Evolutionary conservation across 2,113 vertebrate species (phyloP).

Genomic region (rabbit (Oryctolagus cuniculus)): mOryCun1.1 NC_091436.1:161532501-161533000

Average conservation of each 20-base stretch:
- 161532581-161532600: not conserved
- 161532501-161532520: not conserved
- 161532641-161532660: not conserved
- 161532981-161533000: not conserved
- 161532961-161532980: constrained; percentile 1
- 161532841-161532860: not conserved
- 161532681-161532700: not conserved
- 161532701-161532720: not conserved
- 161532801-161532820: not conserved
- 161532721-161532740: not conserved
- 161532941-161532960: not conserved
- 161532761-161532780: not conserved
- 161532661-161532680: not conserved
- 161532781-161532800: not conserved
- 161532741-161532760: not conserved
- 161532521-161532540: not conserved
- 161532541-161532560: not conserved
- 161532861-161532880: not conserved
- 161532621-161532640: not conserved
- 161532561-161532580: not conserved
- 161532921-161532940: not conserved
- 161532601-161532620: not conserved
- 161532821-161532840: not conserved
- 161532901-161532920: not conserved
- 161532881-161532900: not conserved